Evolutionary conservation across 2,888 invertebrate genomes (phyloP), one percentile per base, ranked within the genome.

Genomic region (Zele albiditarsus): DNA sequence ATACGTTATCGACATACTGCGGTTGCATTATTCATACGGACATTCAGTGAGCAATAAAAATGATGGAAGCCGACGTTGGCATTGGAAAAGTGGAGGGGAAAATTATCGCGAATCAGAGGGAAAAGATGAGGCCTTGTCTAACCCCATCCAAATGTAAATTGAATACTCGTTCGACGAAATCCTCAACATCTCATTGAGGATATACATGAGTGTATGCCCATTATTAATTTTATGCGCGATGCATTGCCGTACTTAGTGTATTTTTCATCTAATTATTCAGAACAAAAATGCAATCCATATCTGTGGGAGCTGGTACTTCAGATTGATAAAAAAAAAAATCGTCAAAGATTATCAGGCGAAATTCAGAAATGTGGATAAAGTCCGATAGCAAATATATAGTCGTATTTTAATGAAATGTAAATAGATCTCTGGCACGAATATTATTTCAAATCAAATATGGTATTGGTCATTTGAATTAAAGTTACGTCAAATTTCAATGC

Each of bases 1-100:
- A 62, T 74, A 74, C 53, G 38, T 68, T 77, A 65, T 68, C 63
- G 60, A 71, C 33, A 38, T 46, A 53, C 71, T 62, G 62, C 62
- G 68, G 73, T 67, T 78, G 75, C 74, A 76, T 78, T 78, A 78
- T 78, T 78, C 78, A 76, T 78, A 73, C 12, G 70, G 46, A 75
- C 70, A 71, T 73, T 67, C 33, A 33, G 66, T 46, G 71, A 62
- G 49, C 65, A 76, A 71, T 71, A 68, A 69, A 75, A 53, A 75
- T 71, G 77, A 76, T 75, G 63, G 67, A 75, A 74, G 70, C 65
- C 70, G 42, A 66, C 46, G 42, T 71, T 57, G 33, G 53, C 57
- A 57, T 53, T 46, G 4, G 46, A 5, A 5, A 6, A 20, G 53
- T n/a, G 6, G 6, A 1, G n/a, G 8, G 10, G 53, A 10, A 53